Base-by-base conservation (phyloP, 2,113 vertebrate genomes). In the Pteruthius melanotis region DNA sequence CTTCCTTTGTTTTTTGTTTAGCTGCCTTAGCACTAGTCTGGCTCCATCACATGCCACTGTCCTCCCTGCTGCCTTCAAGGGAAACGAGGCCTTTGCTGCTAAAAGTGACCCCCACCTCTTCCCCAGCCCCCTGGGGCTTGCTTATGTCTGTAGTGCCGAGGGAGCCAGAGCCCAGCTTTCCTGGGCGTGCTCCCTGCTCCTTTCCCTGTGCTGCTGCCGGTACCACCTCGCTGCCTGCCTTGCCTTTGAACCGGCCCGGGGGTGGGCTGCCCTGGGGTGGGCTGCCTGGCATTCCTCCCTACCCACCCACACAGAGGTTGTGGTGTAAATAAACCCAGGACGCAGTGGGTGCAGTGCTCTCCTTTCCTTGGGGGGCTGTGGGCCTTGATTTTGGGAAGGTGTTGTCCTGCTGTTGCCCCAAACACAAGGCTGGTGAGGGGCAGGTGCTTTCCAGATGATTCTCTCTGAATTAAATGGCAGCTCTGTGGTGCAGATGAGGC, bases 291-390 rank as follows among this genome's bases (percentile, higher is more conserved):
- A 7, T 79, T 47, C 22, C 68, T 74, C 65, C 54, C 76, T 33
- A 54, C 86, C 80, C 31, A 9, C 85, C 72, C 44, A 82, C 90
- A 35, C 71, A 5, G 64, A 21, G 82, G 76, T 31, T 61, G 93
- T 86, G 20, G 76, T 96, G 92, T 94, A 86, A 97, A 97, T 97
- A 97, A 97, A 97, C 59, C 30, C 75, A 14, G 65, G 69, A 94
- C 3, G 2, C 91, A 87, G 84, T 49, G 72, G 68, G 76, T 59
- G 69, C 49, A n/a, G 22, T 4, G 44, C 56, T 75, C 9, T 30
- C 31, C 33, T 85, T 72, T 64, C n/a, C 20, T 18, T 63, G 21
- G 4, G 42, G 35, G 15, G 3, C 19, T 30, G 7, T 10, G 18
- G n/a, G 69, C 21, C 13, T 56, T 53, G 45, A 8, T 14, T 21